These are phyloP conservation scores for Oriolus oriolus DNA, from an alignment of 2,113 vertebrate genomes.

Conservation along the genomic window DNA sequence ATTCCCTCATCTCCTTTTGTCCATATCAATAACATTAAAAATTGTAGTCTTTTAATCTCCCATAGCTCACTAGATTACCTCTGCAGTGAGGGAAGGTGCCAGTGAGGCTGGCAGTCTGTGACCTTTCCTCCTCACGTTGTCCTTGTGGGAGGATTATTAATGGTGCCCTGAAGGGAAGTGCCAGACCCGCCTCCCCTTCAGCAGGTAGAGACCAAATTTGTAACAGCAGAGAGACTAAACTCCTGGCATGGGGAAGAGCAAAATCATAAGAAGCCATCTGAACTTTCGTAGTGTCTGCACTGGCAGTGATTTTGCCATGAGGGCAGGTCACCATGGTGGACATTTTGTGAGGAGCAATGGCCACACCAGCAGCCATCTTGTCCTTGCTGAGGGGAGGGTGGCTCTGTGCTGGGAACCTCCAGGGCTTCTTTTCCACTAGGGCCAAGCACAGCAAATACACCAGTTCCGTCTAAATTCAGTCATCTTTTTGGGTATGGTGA, in stretches of 20 bases:
- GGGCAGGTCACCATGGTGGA: fast-evolving
- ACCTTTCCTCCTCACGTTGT: not conserved
- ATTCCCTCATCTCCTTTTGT: not conserved
- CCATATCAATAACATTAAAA: not conserved
- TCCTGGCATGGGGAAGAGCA: not conserved
- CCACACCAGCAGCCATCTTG: fast-evolving
- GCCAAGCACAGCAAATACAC: not conserved
- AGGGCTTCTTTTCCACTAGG: not conserved
- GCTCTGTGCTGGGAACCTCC: not conserved
- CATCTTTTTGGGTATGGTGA: not conserved
- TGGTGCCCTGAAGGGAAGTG: not conserved
- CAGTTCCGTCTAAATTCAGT: not conserved
- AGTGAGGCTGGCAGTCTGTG: not conserved
- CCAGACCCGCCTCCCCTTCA: not conserved
- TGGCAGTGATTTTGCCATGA: not conserved
- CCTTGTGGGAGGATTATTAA: not conserved
- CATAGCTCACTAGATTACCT: not conserved
- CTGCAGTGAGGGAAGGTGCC: not conserved
- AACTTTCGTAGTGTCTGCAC: not conserved
- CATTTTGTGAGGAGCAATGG: not conserved
- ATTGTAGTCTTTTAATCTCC: slow-evolving; percentile 9
- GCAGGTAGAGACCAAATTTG: not conserved
- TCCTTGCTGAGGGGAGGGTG: not conserved
- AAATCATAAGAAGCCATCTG: not conserved
- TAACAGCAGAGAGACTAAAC: not conserved